A percentile compares a stretch with the other conserved stretches of the same genome.
phyloP scores from a whole-genome alignment of 2,113 vertebrate genomes.

The Lota lota region DNA sequence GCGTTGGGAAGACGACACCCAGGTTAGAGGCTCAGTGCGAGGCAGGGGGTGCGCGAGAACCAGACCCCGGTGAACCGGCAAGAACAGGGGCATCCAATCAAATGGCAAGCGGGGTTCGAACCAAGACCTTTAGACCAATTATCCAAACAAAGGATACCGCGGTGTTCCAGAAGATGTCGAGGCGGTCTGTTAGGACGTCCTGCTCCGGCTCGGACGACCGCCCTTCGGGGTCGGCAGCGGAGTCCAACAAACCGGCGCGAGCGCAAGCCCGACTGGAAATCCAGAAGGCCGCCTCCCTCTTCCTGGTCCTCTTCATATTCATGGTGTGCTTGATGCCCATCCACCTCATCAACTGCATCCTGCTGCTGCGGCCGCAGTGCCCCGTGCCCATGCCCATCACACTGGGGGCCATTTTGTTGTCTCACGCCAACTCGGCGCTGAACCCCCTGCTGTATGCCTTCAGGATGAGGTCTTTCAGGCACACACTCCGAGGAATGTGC shows the following conservation, averaged over 20 bases:
- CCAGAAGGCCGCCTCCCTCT: constrained; percentile 55
- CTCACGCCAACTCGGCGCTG: constrained; percentile 63
- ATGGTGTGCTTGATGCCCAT: constrained; percentile 66
- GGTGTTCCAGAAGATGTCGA: background rate
- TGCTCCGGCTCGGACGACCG: background rate
- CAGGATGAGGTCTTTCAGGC: constrained; percentile 60
- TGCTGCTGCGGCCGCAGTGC: constrained; percentile 43
- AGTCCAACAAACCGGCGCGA: background rate
- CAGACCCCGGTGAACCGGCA: background rate
- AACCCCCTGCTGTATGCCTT: constrained; percentile 67
- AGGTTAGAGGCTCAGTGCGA: background rate
- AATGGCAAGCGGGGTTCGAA: background rate
- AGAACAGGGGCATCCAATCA: background rate
- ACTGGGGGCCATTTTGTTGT: constrained; percentile 53
- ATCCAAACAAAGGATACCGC: background rate
- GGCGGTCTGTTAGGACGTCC: background rate
- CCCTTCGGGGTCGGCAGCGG: background rate
- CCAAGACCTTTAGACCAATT: background rate
- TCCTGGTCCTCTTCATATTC: constrained; percentile 59
- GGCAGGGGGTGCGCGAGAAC: background rate
- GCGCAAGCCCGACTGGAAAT: constrained; percentile 29
- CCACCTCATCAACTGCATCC: constrained; percentile 57
- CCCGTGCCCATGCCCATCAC: constrained; percentile 41
- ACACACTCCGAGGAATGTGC: constrained; percentile 43
- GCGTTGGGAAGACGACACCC: background rate